A percentile compares a stretch with the other conserved stretches of the same genome.
These are phyloP conservation scores for Dugesia japonica DNA, from an alignment of 2,888 invertebrate genomes.

Conservation along the genomic window DNA sequence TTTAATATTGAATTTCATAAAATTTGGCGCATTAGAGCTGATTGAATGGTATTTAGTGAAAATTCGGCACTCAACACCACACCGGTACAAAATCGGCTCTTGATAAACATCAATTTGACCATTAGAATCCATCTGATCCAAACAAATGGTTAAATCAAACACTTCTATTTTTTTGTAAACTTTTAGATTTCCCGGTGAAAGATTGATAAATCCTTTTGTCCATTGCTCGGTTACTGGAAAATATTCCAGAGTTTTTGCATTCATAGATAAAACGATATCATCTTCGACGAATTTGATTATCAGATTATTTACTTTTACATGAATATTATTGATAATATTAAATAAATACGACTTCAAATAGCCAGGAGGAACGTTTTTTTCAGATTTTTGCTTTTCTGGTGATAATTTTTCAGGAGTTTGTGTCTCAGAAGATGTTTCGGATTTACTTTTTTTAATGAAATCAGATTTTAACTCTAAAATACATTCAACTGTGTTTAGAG, in stretches of 20 bases:
- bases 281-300: conserved; percentile 89
- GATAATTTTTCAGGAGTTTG: background rate
- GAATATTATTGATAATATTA: conserved; percentile 77
- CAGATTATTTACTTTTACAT: conserved; percentile 73
- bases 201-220: conserved; percentile 64
- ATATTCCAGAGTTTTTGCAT: conserved; percentile 63
- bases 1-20: conserved; percentile 57
- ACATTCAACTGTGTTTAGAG: conserved; percentile 73
- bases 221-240: conserved; percentile 62
- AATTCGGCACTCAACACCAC: conserved; percentile 63
- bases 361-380: conserved; percentile 56
- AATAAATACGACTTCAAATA: conserved; percentile 71
- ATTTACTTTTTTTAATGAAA: background rate
- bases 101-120: conserved; percentile 82
- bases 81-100: conserved; percentile 76
- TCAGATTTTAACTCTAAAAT: conserved; percentile 40
- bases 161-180: conserved; percentile 44
- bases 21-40: conserved; percentile 42
- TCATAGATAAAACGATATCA: conserved; percentile 80
- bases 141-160: conserved; percentile 72
- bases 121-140: conserved; percentile 70
- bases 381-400: background rate
- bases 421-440: background rate
- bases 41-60: conserved; percentile 54
- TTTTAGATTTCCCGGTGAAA: conserved; percentile 41